A percentile compares a stretch with the other conserved stretches of the same genome.
Evolutionary conservation across 2,797 vertebrate genomes (phyloP).

Genomic region (Enteromius unitaeniatus): DNA sequence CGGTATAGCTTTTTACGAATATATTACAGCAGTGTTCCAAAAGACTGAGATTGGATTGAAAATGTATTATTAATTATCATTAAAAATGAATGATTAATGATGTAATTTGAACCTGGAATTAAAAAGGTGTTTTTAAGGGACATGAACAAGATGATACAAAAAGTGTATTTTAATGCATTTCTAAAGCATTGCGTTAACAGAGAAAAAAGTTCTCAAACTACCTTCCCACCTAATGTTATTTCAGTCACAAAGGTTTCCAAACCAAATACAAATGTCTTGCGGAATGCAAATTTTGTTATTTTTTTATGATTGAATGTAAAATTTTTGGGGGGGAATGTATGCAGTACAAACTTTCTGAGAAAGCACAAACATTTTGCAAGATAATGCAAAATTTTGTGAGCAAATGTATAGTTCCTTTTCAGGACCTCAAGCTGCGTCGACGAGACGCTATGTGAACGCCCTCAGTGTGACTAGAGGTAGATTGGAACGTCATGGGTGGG

Average conservation of each 20-base stretch:
- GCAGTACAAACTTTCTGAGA: neutral
- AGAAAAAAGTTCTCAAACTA: no score
- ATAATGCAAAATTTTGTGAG: neutral
- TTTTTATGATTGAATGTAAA: neutral
- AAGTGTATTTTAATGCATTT: neutral
- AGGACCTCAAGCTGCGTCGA: no score
- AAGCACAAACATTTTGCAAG: neutral
- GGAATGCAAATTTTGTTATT: no score
- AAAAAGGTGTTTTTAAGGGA: neutral
- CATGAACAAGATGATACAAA: neutral
- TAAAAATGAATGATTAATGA: neutral
- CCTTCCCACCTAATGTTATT: neutral
- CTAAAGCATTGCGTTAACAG: neutral
- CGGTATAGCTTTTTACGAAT: neutral
- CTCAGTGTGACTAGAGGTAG: no score
- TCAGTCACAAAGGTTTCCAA: neutral
- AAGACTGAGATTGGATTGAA: neutral
- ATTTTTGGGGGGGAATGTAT: neutral
- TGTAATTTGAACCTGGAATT: neutral
- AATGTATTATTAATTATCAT: neutral
- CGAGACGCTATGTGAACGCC: no score
- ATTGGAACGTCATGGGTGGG: no score
- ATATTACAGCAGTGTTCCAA: neutral
- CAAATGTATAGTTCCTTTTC: neutral
- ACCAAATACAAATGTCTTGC: neutral